These are phyloP conservation scores for Alcis repandata DNA, from an alignment of 2,888 invertebrate species.

Conservation along the genomic window DNA sequence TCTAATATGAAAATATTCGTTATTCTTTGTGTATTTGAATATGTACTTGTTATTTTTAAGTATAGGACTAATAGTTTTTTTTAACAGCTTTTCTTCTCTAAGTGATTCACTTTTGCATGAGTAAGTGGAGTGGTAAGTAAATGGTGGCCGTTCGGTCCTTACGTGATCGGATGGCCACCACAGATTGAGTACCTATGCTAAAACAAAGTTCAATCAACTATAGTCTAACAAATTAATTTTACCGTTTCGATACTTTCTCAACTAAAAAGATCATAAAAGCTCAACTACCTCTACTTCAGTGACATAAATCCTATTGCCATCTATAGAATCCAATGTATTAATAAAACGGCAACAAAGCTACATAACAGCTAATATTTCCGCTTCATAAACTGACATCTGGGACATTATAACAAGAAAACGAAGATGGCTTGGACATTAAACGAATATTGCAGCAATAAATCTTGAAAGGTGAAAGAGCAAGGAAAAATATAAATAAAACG, in stretches of 20 bases:
- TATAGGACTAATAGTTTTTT: no score
- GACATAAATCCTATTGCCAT: constrained; percentile 17
- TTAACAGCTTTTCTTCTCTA: no score
- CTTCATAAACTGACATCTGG: constrained; percentile 46
- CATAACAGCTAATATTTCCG: constrained; percentile 45
- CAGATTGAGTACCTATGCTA: no score
- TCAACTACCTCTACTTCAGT: constrained; percentile 8
- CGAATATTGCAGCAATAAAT: constrained; percentile 76
- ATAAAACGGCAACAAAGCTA: constrained; percentile 27
- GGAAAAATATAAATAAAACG: constrained; percentile 70
- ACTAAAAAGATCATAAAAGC: constrained; percentile 1
- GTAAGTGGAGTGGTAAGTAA: no score
- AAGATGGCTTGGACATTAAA: constrained; percentile 63
- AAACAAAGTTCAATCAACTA: no score
- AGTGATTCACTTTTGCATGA: no score
- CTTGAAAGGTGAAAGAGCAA: constrained; percentile 60
- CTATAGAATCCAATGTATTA: constrained; percentile 31
- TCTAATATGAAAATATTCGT: no score
- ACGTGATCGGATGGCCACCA: no score
- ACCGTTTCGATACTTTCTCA: not conserved
- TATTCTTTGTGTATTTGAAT: no score
- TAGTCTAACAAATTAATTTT: no score
- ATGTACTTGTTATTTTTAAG: no score
- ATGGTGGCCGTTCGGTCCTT: no score
- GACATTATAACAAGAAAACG: constrained; percentile 44